A percentile compares a stretch with the other conserved stretches of the same genome.
These are phyloP conservation scores for Pseudomyrmex concolor DNA, from an alignment of 1,140 invertebrate genomes.

Conservation along the genomic window DNA sequence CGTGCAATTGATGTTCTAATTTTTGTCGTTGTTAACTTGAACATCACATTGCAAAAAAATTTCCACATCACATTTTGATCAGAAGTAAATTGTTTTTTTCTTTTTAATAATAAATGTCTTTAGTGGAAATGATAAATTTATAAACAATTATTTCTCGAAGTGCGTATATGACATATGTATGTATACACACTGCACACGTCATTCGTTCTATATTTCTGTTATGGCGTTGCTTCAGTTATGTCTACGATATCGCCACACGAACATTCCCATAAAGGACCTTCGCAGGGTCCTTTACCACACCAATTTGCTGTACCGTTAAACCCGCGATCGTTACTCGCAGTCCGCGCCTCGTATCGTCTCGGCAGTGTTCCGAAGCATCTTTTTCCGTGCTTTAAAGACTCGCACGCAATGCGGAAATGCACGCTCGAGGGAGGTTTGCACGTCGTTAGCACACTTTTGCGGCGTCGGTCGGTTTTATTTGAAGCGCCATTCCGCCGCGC, in stretches of 20 bases:
- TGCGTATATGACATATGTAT: too few relatives aligned
- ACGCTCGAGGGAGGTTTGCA: slow-evolving; percentile 60
- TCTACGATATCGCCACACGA: slow-evolving; percentile 48
- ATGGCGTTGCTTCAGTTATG: background rate
- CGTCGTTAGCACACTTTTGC: slow-evolving; percentile 72
- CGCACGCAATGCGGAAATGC: slow-evolving; percentile 72
- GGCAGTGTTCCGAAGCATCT: slow-evolving; percentile 48
- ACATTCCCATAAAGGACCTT: slow-evolving; percentile 68
- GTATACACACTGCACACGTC: background rate
- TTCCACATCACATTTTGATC: too few relatives aligned
- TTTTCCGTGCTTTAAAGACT: slow-evolving; percentile 69
- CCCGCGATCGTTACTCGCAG: slow-evolving; percentile 61
- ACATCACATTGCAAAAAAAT: background rate
- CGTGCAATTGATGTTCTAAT: slow-evolving; percentile 12
- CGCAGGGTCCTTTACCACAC: slow-evolving; percentile 66
- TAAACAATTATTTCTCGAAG: too few relatives aligned
- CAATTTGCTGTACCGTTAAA: slow-evolving; percentile 72
- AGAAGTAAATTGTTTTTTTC: background rate
- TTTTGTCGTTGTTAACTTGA: background rate
- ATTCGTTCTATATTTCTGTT: slow-evolving; percentile 21
- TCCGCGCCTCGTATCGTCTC: slow-evolving; percentile 44
- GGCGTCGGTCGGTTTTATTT: slow-evolving; percentile 52
- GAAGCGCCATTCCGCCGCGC: slow-evolving; percentile 44
- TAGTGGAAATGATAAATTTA: too few relatives aligned
- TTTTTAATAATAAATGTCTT: too few relatives aligned